Evolutionary conservation across 2,888 invertebrate genomes (phyloP).

Genomic region (Acleris cristana): DNA sequence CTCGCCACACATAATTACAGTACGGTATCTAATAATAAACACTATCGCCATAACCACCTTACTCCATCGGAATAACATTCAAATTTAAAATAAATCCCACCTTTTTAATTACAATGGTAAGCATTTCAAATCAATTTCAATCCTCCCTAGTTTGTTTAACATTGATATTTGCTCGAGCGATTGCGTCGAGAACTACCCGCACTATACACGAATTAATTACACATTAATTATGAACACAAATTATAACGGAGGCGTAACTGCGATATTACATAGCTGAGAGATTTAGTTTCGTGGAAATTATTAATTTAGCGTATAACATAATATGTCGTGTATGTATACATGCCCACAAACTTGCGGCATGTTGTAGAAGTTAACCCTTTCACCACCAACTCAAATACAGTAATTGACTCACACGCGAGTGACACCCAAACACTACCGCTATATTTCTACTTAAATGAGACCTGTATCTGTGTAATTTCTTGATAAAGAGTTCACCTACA

Average conservation of each 20-base stretch:
- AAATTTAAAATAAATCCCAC: neutral
- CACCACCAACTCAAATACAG: too few relatives aligned
- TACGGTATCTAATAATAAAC: neutral
- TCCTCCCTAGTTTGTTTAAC: too few relatives aligned
- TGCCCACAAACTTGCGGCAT: too few relatives aligned
- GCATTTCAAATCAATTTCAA: neutral
- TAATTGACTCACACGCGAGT: too few relatives aligned
- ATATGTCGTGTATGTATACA: too few relatives aligned
- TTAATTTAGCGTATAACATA: neutral
- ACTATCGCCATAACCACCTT: neutral
- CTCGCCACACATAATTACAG: neutral
- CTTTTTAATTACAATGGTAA: neutral
- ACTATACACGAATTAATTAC: neutral
- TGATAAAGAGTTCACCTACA: too few relatives aligned
- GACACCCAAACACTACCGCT: too few relatives aligned
- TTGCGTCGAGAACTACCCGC: neutral
- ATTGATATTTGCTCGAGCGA: neutral
- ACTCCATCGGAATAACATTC: neutral
- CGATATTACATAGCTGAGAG: neutral
- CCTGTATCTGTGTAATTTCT: too few relatives aligned
- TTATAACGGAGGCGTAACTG: neutral
- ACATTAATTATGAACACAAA: conserved; percentile 20
- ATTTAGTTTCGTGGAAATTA: conserved; percentile 11
- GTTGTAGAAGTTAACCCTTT: too few relatives aligned
- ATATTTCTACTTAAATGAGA: too few relatives aligned